These are phyloP conservation scores for Apeira syringaria DNA, from an alignment of 2,888 invertebrate species.

Conservation along the genomic window DNA sequence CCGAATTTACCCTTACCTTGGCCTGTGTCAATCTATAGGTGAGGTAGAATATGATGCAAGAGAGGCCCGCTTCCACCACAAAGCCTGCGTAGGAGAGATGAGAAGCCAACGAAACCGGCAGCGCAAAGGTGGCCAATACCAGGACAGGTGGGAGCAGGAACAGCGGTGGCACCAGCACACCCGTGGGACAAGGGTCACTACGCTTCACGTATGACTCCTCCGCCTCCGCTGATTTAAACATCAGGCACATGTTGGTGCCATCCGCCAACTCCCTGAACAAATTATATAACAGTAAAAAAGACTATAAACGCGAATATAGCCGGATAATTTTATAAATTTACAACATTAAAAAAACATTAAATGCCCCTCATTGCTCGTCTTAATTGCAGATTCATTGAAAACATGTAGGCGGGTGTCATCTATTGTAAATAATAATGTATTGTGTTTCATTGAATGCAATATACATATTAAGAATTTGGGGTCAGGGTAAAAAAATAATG, in stretches of 20 bases:
- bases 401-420: neutral
- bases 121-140: constrained; percentile 59
- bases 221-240: constrained; percentile 60
- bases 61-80: constrained; percentile 59
- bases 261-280: constrained; percentile 66
- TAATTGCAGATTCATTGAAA: neutral
- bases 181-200: constrained; percentile 60
- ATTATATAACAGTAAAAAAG: too few relatives aligned
- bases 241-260: constrained; percentile 66
- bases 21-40: constrained; percentile 59
- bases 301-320: too few relatives aligned
- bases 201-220: constrained; percentile 62
- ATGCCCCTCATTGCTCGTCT: too few relatives aligned
- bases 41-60: constrained; percentile 62
- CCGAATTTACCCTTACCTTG: constrained; percentile 56
- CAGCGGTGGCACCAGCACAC: constrained; percentile 66
- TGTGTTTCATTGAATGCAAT: neutral
- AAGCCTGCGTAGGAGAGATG: constrained; percentile 63
- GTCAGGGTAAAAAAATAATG: neutral
- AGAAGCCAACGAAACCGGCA: constrained; percentile 58
- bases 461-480: neutral
- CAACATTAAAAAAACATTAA: too few relatives aligned
- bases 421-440: neutral
- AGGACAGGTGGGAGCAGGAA: constrained; percentile 70
- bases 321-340: too few relatives aligned